Conservation (phyloP, 2,113 vertebrate species). For the Mus musculus region DNA sequence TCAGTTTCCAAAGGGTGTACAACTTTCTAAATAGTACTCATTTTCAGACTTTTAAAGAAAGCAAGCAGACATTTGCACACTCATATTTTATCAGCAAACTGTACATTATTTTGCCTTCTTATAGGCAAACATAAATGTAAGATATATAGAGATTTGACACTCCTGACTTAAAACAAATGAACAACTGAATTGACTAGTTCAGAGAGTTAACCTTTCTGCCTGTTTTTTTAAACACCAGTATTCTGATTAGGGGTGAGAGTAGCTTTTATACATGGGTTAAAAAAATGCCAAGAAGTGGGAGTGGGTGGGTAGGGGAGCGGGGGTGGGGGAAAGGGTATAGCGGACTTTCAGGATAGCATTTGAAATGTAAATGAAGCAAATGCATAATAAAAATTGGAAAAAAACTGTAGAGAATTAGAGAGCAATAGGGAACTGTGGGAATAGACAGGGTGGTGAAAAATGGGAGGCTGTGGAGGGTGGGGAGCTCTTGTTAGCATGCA, state of each 20-base stretch:
- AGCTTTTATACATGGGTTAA: neutral
- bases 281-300: too few relatives aligned
- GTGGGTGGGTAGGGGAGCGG: too few relatives aligned
- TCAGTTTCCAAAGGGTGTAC: neutral
- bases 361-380: too few relatives aligned
- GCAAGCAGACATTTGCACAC: neutral
- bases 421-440: neutral
- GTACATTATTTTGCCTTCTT: neutral
- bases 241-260: neutral
- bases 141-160: neutral
- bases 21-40: neutral
- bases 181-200: neutral
- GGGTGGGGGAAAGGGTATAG: too few relatives aligned
- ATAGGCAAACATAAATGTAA: too few relatives aligned
- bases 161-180: neutral
- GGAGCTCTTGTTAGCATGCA: too few relatives aligned
- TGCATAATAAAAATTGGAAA: too few relatives aligned
- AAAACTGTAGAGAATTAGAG: too few relatives aligned
- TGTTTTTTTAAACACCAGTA: neutral
- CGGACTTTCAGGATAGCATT: too few relatives aligned
- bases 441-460: neutral
- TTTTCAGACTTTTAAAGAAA: neutral
- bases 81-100: neutral
- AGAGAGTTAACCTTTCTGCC: neutral
- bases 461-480: accelerated